A percentile compares a stretch with the other conserved stretches of the same genome.
Evolutionary conservation across 2,888 invertebrate genomes (phyloP).

Genomic region (Cephus spinipes): DNA sequence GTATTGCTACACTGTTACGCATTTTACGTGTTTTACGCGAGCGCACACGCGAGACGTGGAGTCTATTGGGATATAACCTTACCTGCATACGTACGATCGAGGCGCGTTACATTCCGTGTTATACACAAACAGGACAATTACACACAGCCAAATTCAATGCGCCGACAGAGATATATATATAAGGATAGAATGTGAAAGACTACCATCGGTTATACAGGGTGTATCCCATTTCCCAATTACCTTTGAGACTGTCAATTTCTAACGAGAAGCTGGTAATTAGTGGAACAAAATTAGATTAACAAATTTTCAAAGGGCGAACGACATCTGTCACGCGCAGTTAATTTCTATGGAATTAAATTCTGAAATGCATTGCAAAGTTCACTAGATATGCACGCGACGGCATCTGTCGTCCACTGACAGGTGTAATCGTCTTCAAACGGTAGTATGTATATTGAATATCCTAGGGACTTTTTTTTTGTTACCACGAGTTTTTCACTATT

Average conservation of each 20-base stretch:
- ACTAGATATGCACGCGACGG: neutral
- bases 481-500: neutral
- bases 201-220: neutral
- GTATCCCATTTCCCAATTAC: neutral
- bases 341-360: neutral
- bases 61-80: neutral
- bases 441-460: neutral
- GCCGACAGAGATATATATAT: too few species aligned
- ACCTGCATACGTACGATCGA: neutral
- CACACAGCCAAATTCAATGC: neutral
- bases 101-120: neutral
- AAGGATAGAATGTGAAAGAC: neutral
- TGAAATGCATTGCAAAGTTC: neutral
- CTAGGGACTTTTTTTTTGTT: neutral
- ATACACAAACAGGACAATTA: neutral
- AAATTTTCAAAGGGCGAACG: neutral
- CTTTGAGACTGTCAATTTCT: neutral
- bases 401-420: neutral
- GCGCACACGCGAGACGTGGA: neutral
- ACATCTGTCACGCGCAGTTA: neutral
- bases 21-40: neutral
- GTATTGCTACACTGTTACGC: neutral
- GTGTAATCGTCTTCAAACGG: neutral
- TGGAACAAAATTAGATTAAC: neutral
- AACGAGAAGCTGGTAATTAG: neutral